Conservation (phyloP, 2,888 invertebrate species). For the Timema cristinae region DNA sequence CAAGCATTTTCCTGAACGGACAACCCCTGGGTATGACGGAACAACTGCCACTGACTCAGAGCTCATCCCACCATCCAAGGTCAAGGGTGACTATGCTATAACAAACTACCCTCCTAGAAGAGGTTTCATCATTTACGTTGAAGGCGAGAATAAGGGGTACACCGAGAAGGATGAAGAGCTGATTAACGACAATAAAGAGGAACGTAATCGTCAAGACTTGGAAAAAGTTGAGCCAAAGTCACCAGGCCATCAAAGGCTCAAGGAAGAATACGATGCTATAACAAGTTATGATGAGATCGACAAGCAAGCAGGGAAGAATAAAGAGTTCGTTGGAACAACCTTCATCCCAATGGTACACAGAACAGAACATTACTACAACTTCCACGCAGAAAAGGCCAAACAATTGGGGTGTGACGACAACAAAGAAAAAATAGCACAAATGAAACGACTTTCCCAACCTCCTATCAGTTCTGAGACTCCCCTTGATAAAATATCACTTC, state of each 20-base stretch:
- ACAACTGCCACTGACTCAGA: conserved; percentile 11
- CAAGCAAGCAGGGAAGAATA: neutral
- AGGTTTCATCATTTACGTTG: neutral
- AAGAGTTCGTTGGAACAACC: neutral
- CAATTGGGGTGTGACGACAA: neutral
- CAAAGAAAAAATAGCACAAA: neutral
- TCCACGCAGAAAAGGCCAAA: neutral
- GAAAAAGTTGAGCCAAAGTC: neutral
- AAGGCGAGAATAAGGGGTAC: neutral
- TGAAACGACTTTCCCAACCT: no score
- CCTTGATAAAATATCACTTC: neutral
- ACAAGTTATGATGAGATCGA: no score
- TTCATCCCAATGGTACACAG: neutral
- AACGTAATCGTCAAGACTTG: neutral
- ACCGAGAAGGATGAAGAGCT: neutral
- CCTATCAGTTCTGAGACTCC: neutral
- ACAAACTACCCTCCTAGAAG: neutral
- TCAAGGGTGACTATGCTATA: neutral
- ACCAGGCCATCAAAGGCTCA: no score
- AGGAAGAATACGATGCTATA: no score
- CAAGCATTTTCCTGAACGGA: neutral
- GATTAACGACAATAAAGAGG: neutral
- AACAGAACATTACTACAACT: neutral
- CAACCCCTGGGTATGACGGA: neutral
- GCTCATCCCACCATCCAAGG: conserved; percentile 5